Percentiles rank a stretch among this genome's conserved stretches.
phyloP scores from a whole-genome alignment of 30 jellyfish, hydroid and myxozoan genomes.

The Chrysaora quinquecirrha region DNA sequence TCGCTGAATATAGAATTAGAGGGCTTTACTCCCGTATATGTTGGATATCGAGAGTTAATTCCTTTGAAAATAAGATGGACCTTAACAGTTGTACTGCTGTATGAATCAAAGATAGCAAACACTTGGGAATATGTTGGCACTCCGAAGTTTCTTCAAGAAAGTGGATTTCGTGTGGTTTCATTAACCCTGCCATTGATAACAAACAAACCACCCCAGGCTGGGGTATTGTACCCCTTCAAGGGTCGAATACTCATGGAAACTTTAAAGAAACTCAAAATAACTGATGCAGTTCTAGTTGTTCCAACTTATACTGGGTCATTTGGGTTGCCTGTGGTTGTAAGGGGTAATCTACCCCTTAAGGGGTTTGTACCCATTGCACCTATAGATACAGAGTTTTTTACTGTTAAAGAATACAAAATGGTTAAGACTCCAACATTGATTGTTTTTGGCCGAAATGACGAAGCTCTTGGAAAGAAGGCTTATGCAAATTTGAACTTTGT shows the following conservation, averaged over 20 bases:
- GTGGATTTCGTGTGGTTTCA: conserved; percentile 54
- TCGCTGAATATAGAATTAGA: background rate
- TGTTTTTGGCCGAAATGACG: conserved; percentile 44
- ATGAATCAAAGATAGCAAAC: conserved; percentile 7
- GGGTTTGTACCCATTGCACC: conserved; percentile 79
- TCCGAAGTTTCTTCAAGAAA: conserved; percentile 28
- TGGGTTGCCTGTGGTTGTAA: conserved; percentile 64
- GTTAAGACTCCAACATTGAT: conserved; percentile 52
- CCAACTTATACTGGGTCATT: conserved; percentile 71
- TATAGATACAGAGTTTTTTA: conserved; percentile 27
- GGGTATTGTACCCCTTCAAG: conserved; percentile 25
- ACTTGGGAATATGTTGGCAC: conserved; percentile 69
- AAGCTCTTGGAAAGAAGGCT: conserved; percentile 37
- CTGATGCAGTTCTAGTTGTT: conserved; percentile 46
- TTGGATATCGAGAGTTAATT: background rate
- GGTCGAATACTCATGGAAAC: conserved; percentile 45
- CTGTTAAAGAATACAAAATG: conserved; percentile 36
- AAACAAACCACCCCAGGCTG: conserved; percentile 1
- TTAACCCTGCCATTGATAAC: conserved; percentile 36
- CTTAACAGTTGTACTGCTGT: conserved; percentile 50
- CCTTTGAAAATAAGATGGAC: background rate
- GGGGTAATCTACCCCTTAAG: conserved; percentile 10
- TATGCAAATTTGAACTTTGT: conserved; percentile 20
- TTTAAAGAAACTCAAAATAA: conserved; percentile 44
- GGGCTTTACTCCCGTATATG: background rate